Percentiles rank a stretch among this genome's conserved stretches.
Evolutionary conservation across 2,888 invertebrate species (phyloP).

Genomic region (Megaustenia siamemsis): DNA sequence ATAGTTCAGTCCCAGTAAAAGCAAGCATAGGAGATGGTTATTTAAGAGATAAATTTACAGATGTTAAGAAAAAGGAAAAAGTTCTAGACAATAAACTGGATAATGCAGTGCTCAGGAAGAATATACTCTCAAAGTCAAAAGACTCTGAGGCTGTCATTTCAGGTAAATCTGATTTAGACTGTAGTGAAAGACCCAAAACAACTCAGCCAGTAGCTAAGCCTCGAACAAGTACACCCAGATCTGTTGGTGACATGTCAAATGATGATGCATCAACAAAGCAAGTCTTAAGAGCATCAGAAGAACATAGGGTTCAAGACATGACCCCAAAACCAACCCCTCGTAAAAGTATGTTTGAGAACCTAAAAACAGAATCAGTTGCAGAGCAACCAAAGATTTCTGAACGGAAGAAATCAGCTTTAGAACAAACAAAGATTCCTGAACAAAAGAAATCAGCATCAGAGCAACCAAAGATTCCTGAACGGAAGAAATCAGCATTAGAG

Average conservation of each 20-base stretch:
- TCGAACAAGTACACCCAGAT: slow-evolving; percentile 9
- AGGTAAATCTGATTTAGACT: slow-evolving; percentile 1
- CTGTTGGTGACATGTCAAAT: background rate
- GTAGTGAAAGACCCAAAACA: background rate
- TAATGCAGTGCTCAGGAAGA: background rate
- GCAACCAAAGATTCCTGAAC: slow-evolving; percentile 30
- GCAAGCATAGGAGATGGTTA: background rate
- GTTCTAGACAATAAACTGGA: background rate
- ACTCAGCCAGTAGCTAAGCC: slow-evolving; percentile 31
- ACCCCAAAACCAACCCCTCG: slow-evolving; percentile 50
- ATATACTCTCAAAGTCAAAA: background rate
- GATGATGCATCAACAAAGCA: background rate
- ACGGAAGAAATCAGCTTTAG: too few species aligned
- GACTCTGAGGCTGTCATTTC: background rate
- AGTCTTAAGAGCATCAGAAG: background rate
- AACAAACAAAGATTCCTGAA: too few species aligned
- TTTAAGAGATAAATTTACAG: background rate
- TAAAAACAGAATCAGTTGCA: background rate
- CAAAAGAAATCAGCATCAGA: background rate
- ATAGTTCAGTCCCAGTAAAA: background rate
- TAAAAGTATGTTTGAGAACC: slow-evolving; percentile 33
- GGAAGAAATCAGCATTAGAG: slow-evolving; percentile 5
- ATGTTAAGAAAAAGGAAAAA: slow-evolving; percentile 16
- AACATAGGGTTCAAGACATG: background rate
- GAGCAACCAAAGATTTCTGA: slow-evolving; percentile 32